These are phyloP conservation scores for Aspidiotus destructor DNA, from an alignment of 2,888 invertebrate genomes.

Conservation along the genomic window DNA sequence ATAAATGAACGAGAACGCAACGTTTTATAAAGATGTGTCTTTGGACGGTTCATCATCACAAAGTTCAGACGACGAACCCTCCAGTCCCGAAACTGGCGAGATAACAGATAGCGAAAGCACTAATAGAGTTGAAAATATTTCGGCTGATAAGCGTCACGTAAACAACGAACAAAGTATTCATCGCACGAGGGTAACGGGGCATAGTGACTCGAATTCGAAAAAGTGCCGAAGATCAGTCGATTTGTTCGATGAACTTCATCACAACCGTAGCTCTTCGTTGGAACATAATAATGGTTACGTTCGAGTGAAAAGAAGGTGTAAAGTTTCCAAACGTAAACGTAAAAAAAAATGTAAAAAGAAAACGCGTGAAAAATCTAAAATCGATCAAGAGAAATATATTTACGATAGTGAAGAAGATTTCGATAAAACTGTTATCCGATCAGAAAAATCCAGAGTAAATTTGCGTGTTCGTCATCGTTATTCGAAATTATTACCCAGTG, in stretches of 20 bases:
- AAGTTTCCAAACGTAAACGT: slow-evolving; percentile 20
- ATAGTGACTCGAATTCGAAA: neutral
- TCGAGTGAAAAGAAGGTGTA: neutral
- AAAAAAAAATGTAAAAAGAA: slow-evolving; percentile 13
- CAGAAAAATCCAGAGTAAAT: neutral
- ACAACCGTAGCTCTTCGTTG: neutral
- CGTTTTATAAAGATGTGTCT: no score
- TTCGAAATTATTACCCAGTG: no score
- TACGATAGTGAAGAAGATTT: slow-evolving; percentile 5
- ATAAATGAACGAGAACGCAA: no score
- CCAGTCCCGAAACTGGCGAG: slow-evolving; percentile 78
- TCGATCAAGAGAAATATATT: neutral
- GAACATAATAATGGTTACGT: neutral
- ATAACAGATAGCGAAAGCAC: slow-evolving; percentile 52
- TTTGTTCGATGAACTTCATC: neutral
- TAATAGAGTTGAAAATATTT: neutral
- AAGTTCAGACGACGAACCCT: neutral
- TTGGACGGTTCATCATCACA: no score
- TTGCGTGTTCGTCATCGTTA: neutral
- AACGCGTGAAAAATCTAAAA: slow-evolving; percentile 20
- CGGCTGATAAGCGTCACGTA: neutral
- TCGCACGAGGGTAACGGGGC: neutral
- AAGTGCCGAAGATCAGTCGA: neutral
- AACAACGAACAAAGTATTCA: neutral
- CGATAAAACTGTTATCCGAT: slow-evolving; percentile 7